Percentiles rank a stretch among this genome's conserved stretches.
These are phyloP conservation scores for Pangasianodon hypophthalmus DNA, from an alignment of 2,113 vertebrate species.

Conservation along the genomic window DNA sequence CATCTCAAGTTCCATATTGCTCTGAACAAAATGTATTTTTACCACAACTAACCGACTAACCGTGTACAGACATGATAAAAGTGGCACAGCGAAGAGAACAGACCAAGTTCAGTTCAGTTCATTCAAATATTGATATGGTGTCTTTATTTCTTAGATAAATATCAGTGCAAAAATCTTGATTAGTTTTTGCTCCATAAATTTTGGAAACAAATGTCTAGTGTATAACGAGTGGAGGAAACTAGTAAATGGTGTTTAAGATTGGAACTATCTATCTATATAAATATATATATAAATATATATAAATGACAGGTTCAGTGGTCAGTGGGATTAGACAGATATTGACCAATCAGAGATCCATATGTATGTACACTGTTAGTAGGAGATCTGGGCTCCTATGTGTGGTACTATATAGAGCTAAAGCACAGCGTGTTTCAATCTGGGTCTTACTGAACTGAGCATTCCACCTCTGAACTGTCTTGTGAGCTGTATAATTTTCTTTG, in stretches of 20 bases:
- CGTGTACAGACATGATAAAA: slow-evolving; percentile 45
- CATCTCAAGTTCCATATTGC: slow-evolving; percentile 41
- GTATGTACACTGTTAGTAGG: slow-evolving; percentile 50
- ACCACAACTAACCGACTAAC: slow-evolving; percentile 42
- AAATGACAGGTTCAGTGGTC: slow-evolving; percentile 61
- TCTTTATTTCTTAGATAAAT: slow-evolving; percentile 55
- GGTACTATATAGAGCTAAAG: slow-evolving; percentile 42
- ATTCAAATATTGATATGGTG: slow-evolving; percentile 48
- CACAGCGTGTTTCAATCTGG: slow-evolving; percentile 55
- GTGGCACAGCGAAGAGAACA: slow-evolving; percentile 30
- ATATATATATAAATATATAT: slow-evolving; percentile 60
- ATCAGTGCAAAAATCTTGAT: slow-evolving; percentile 42
- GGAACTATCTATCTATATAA: slow-evolving; percentile 49
- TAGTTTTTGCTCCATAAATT: slow-evolving; percentile 43
- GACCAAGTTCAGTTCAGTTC: slow-evolving; percentile 35
- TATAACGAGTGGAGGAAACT: slow-evolving; percentile 48
- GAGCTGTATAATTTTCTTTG: slow-evolving; percentile 76
- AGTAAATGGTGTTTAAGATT: slow-evolving; percentile 51
- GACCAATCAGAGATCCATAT: slow-evolving; percentile 46
- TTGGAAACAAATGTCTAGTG: slow-evolving; percentile 41
- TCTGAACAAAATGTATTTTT: slow-evolving; percentile 49
- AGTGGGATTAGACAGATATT: slow-evolving; percentile 52
- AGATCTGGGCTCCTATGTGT: slow-evolving; percentile 38
- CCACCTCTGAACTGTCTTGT: slow-evolving; percentile 79
- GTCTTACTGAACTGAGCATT: slow-evolving; percentile 76